Conservation (phyloP, 2,113 vertebrate species). For the Tupaia tana region DNA sequence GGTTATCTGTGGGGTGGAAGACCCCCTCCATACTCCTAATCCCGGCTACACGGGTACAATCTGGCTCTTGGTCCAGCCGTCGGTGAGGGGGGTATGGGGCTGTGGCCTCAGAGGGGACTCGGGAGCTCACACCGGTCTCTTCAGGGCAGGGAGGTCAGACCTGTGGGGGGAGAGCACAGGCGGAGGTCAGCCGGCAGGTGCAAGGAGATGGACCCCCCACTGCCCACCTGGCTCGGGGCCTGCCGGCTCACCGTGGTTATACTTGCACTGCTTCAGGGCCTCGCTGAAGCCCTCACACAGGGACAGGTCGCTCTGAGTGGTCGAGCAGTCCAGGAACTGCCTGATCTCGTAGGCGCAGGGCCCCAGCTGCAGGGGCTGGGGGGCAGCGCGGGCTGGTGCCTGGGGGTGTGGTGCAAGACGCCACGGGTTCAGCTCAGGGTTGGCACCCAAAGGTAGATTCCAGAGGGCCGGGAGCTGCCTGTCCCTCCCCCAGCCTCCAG, state of each 20-base stretch:
- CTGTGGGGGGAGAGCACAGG: not conserved
- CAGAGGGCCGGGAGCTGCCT: not conserved
- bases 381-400: conserved; percentile 82
- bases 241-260: conserved; percentile 87
- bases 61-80: conserved; percentile 36
- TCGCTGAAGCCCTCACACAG: conserved; percentile 96
- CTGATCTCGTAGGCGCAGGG: conserved; percentile 95
- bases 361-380: conserved; percentile 83
- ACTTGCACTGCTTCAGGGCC: conserved; percentile 96
- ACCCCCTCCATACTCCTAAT: not conserved
- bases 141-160: conserved; percentile 79
- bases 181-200: not conserved
- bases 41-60: conserved; percentile 12
- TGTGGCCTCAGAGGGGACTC: not conserved
- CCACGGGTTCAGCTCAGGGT: not conserved
- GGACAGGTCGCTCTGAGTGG: conserved; percentile 91
- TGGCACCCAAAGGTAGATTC: not conserved
- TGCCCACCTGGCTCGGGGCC: rapidly evolving
- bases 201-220: not conserved
- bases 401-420: conserved; percentile 54
- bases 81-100: not conserved
- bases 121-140: not conserved
- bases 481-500: not conserved
- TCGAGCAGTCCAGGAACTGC: conserved; percentile 96
- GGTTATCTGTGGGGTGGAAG: conserved; percentile 9